Evolutionary conservation across 2,113 vertebrate genomes (phyloP), one percentile per base, ranked within the genome.

Genomic region (Forbesichthys papilliferus): DNA sequence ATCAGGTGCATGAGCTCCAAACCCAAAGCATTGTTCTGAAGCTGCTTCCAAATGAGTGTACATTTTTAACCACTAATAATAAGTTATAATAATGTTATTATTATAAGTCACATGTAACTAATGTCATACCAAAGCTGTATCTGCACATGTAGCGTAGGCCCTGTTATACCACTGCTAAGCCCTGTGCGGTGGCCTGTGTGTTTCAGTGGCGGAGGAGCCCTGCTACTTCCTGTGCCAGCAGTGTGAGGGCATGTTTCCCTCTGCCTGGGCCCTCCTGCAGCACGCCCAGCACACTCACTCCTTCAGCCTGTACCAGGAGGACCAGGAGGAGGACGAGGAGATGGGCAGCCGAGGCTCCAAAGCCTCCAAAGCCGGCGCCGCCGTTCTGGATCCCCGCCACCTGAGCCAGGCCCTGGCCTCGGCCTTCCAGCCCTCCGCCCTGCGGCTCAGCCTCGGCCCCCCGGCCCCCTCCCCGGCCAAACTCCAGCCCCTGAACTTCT

Each of bases 361-460:
- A 94, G 91, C 73, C 95, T 83, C 20, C 20, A 16, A 16, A 16
- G 20, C 20, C 20, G 88, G 93, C 81, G 78, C 90, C 83, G 89
- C 91, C 76, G 82, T 78, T 80, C 94, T 98, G 91, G 96, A 98
- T 92, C 95, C 96, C 63, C 94, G 96, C 73, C 96, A 94, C 87
- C 94, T 98, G 91, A 94, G 94, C 86, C 94, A 95, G 79, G 82
- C 92, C 4, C 93, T 99, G 68, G 94, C 96, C 91, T 95, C 96
- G 0, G 98, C 92, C 42, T 93, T 93, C 48, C 83, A 88, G 51
- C 86, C 89, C 0, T 76, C 90, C 9, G 1, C 64, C 27, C 64
- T 64, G 58, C 84, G 86, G 12, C 74, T 76, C 4, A 7, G 66
- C 13, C 87, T 75, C 34, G 53, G 85, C 75, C 85, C 55, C 52